Evolutionary conservation across 2,888 invertebrate genomes (phyloP).

Genomic region (Orchestes rusci): DNA sequence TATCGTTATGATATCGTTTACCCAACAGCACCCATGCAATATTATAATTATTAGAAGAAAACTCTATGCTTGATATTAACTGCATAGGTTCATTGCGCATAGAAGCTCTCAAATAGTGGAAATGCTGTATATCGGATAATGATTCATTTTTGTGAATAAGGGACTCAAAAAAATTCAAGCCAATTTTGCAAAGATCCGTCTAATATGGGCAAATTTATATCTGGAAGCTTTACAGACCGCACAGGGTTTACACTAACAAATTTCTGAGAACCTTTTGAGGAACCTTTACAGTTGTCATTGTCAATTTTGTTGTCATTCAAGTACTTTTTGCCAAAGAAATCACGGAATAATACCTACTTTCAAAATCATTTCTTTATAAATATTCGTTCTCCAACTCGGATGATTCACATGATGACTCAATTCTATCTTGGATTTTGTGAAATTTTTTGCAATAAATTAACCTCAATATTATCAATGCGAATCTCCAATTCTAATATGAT

Average conservation of each 20-base stretch:
- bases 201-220: conserved; percentile 14
- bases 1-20: conserved; percentile 17
- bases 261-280: neutral
- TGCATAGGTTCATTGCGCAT: neutral
- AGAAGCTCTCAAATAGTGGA: too few species aligned
- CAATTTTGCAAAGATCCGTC: conserved; percentile 17
- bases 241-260: neutral
- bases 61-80: conserved; percentile 1
- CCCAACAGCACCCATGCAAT: conserved; percentile 14
- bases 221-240: conserved; percentile 4
- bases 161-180: too few species aligned
- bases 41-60: conserved; percentile 12
- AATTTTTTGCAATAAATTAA: too few species aligned
- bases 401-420: too few species aligned
- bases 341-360: too few species aligned
- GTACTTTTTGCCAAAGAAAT: too few species aligned
- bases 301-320: conserved; percentile 1
- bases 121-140: too few species aligned
- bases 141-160: too few species aligned
- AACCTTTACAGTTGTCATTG: neutral
- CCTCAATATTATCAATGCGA: too few species aligned
- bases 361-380: too few species aligned
- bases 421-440: conserved; percentile 4
- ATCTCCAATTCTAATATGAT: too few species aligned
- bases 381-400: conserved; percentile 12